phyloP scores from a whole-genome alignment of 2,888 invertebrate species.

The Aelia acuminata region DNA sequence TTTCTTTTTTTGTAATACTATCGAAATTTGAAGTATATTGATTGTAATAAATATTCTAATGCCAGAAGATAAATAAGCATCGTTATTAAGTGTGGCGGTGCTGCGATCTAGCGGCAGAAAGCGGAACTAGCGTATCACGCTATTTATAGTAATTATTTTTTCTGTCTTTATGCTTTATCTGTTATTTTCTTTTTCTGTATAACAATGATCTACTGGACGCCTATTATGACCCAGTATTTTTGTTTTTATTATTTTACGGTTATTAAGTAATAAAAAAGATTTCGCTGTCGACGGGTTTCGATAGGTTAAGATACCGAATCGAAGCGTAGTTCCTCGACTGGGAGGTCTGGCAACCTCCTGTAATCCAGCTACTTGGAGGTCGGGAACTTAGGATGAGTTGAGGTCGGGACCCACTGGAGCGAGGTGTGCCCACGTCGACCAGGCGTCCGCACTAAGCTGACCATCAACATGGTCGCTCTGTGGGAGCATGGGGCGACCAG shows the following conservation, averaged over 20 bases:
- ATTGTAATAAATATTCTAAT: too few species aligned
- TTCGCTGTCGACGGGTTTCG: neutral
- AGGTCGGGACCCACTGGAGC: constrained; percentile 84
- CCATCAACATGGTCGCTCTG: constrained; percentile 94
- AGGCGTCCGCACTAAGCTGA: constrained; percentile 96
- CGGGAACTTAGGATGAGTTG: constrained; percentile 92
- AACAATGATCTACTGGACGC: neutral
- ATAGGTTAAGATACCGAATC: neutral
- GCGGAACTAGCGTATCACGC: neutral
- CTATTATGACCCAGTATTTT: neutral
- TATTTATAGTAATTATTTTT: neutral
- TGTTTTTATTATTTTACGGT: neutral
- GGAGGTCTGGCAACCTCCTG: constrained; percentile 97
- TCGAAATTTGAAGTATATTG: too few species aligned
- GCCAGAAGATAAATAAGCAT: too few species aligned
- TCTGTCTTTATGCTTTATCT: neutral
- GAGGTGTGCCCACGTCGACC: constrained; percentile 83
- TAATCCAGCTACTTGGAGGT: constrained; percentile 98
- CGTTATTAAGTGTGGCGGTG: neutral
- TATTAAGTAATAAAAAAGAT: neutral
- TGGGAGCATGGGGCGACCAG: constrained; percentile 88
- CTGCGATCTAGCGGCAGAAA: neutral
- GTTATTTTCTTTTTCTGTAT: neutral
- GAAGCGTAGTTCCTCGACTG: constrained; percentile 71
- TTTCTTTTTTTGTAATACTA: too few species aligned